Conservation (phyloP, 2,888 invertebrate genomes). For the Meandrusa payeni region DNA sequence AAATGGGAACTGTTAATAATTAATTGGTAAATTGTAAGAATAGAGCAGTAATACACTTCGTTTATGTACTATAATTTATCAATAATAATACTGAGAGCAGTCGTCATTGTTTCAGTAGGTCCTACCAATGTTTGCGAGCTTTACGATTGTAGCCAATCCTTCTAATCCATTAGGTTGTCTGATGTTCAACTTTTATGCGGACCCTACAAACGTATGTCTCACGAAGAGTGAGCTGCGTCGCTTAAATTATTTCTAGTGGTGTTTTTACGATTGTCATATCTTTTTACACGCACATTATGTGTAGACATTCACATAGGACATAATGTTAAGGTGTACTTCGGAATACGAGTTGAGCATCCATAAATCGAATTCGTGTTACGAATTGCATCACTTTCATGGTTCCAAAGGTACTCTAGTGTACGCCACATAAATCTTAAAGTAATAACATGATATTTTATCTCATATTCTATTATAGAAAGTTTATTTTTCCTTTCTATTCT, state of each 20-base stretch:
- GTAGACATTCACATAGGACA: constrained; percentile 72
- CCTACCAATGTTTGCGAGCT: constrained; percentile 55
- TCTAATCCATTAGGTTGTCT: constrained; percentile 78
- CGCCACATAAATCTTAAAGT: neutral
- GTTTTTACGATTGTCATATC: constrained; percentile 77
- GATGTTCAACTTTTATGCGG: constrained; percentile 76
- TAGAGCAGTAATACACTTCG: too few relatives aligned
- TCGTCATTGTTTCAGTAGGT: constrained; percentile 60
- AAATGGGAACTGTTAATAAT: constrained; percentile 40
- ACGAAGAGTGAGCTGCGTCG: constrained; percentile 70
- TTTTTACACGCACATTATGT: constrained; percentile 77
- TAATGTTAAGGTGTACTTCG: constrained; percentile 68
- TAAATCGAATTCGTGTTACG: constrained; percentile 74
- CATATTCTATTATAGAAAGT: constrained; percentile 4
- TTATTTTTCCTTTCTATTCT: neutral
- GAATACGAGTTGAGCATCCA: constrained; percentile 60
- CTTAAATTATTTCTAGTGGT: constrained; percentile 78
- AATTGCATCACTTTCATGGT: constrained; percentile 44
- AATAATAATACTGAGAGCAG: constrained; percentile 53
- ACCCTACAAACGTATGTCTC: constrained; percentile 74
- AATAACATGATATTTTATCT: constrained; percentile 7
- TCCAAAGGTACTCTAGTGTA: neutral
- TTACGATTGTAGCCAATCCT: constrained; percentile 73
- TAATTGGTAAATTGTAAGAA: constrained; percentile 34
- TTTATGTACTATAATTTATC: constrained; percentile 45